Evolutionary conservation across 53 echinoderm and acorn worm species (phyloP), one percentile per base, ranked within the genome.

Genomic region (Mesocentrotus franciscanus): DNA sequence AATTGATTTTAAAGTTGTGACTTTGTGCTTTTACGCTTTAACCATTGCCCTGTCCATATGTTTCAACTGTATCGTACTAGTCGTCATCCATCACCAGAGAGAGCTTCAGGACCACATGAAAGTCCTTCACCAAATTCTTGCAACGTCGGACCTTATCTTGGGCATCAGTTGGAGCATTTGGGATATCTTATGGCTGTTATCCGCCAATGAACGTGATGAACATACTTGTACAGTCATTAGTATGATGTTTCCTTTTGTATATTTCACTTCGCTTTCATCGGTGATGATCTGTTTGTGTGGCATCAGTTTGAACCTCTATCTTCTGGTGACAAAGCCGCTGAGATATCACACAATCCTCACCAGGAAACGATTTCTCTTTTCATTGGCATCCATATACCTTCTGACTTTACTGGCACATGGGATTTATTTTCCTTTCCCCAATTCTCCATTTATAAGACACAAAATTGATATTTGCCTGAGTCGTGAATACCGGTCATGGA

Each of bases 21-120:
- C 1, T 74, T 74, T 74, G 74, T 27, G 42, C 42, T 84, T 84
- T 49, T 84, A 84, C 84, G 8, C 36, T 84, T 0, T 49, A 49
- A 20, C 84, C 6, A 12, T 84, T 9, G 84, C 36, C 36, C 55
- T 84, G 1, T 42, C 49, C 18, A 10, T 49, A 42, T 9, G 14
- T 1, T 22, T 84, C 17, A 84, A 84, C 9, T 17, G 17, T 22
- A 39, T 84, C 84, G 84, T 17, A 18, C 84, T 84, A 18, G 49
- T 49, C 33, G 8, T 84, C 24, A 84, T 84, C 49, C 84, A 27
- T 84, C 55, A 49, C 49, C 84, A 84, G 20, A 84, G 2, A 84
- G 84, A 84, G 8, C 84, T 84, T 49, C 84, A 84, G 24, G 84
- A 84, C 7, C 49, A 84, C 84, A 84, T 84, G 84, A 49, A 36